Conservation (phyloP, 1,140 invertebrate genomes). For the Lanistes nyassanus region DNA sequence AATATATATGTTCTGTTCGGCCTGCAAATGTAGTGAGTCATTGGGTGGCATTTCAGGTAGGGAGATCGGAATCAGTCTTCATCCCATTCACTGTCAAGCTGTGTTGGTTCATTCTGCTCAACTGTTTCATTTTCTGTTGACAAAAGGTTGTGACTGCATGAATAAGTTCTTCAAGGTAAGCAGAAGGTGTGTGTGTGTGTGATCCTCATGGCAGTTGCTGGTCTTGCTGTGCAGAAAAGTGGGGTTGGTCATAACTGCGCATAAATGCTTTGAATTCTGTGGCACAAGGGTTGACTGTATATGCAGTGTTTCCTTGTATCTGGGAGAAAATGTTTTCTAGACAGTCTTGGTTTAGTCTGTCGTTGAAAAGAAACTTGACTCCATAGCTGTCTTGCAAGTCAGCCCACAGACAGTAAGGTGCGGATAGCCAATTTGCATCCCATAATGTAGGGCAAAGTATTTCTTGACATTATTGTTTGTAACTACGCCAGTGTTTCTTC, state of each 20-base stretch:
- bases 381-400: neutral
- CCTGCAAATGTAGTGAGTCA: too few species aligned
- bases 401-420: neutral
- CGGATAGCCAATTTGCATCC: constrained; percentile 4
- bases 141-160: too few species aligned
- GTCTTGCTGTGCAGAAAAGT: neutral
- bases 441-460: neutral
- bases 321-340: constrained; percentile 6
- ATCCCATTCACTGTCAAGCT: too few species aligned
- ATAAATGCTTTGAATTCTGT: neutral
- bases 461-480: neutral
- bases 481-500: neutral
- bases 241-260: neutral
- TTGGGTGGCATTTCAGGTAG: too few species aligned
- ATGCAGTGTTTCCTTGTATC: neutral
- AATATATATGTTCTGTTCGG: too few species aligned
- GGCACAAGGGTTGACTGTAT: constrained; percentile 5
- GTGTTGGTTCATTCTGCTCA: too few species aligned
- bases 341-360: constrained; percentile 17
- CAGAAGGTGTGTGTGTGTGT: neutral
- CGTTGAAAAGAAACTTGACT: neutral
- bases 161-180: neutral
- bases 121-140: too few species aligned
- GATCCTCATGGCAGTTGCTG: neutral
- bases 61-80: too few species aligned